These are phyloP conservation scores for Perodicticus potto DNA, from an alignment of 2,797 vertebrate genomes.

Conservation along the genomic window DNA sequence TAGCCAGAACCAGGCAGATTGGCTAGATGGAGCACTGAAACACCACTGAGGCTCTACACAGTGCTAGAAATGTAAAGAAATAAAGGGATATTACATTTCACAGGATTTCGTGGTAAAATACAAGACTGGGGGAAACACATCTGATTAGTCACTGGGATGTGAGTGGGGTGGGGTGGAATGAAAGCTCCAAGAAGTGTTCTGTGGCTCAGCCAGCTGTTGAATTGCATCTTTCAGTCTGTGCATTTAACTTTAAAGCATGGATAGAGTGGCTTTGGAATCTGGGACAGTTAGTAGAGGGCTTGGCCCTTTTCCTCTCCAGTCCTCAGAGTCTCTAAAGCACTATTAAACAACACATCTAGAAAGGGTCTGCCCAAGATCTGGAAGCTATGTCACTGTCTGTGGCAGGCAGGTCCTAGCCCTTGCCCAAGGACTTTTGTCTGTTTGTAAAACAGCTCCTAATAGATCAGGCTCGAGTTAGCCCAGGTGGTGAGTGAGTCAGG, in stretches of 20 bases:
- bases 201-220: not conserved
- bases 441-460: not conserved
- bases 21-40: not conserved
- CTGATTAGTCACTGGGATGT: not conserved
- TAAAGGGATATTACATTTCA: not conserved
- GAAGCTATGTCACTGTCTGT: not conserved
- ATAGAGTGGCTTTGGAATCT: not conserved
- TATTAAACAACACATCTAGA: conserved; percentile 13
- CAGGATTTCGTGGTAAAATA: not conserved
- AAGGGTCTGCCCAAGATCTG: not conserved
- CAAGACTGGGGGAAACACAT: not conserved
- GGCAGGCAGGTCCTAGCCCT: not conserved
- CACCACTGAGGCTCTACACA: not conserved
- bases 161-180: not conserved
- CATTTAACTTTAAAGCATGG: not conserved
- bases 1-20: not conserved
- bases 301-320: not conserved
- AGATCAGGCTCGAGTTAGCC: not conserved
- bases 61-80: conserved; percentile 1
- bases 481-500: not conserved
- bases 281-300: not conserved
- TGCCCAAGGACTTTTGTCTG: not conserved
- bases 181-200: not conserved
- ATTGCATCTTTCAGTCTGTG: not conserved
- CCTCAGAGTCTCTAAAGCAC: not conserved